These are phyloP conservation scores for Neelides folsomi DNA, from an alignment of 2,888 invertebrate genomes.

Conservation along the genomic window DNA sequence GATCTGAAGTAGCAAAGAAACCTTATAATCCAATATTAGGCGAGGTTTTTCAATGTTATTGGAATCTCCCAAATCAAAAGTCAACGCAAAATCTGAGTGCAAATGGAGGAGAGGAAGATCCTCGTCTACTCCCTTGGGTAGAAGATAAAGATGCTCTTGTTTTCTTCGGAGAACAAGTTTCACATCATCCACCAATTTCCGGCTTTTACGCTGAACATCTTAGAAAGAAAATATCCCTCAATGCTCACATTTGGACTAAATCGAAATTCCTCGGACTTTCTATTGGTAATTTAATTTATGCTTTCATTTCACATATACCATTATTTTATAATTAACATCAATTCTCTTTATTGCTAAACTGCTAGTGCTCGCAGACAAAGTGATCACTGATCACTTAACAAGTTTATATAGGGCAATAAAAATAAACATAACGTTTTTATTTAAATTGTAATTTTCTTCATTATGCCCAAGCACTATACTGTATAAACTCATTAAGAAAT, in stretches of 20 bases:
- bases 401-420: too few species aligned
- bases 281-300: constrained; percentile 48
- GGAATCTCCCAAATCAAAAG: constrained; percentile 49
- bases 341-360: too few species aligned
- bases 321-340: neutral
- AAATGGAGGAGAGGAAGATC: constrained; percentile 12
- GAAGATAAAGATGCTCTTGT: constrained; percentile 26
- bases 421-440: too few species aligned
- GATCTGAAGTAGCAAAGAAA: constrained; percentile 93
- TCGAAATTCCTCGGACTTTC: constrained; percentile 97
- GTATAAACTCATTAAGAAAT: too few species aligned
- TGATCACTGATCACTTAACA: too few species aligned
- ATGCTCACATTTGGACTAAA: constrained; percentile 97
- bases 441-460: too few species aligned
- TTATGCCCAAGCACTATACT: too few species aligned
- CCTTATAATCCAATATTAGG: constrained; percentile 98
- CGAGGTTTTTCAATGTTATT: constrained; percentile 82
- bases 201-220: constrained; percentile 97
- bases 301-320: neutral
- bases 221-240: constrained; percentile 74
- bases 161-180: constrained; percentile 96
- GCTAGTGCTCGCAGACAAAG: too few species aligned
- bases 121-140: constrained; percentile 24
- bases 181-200: constrained; percentile 98
- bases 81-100: too few species aligned